Evolutionary conservation across 2,888 invertebrate species (phyloP), one percentile per base, ranked within the genome.

Genomic region (Latrodectus elegans): DNA sequence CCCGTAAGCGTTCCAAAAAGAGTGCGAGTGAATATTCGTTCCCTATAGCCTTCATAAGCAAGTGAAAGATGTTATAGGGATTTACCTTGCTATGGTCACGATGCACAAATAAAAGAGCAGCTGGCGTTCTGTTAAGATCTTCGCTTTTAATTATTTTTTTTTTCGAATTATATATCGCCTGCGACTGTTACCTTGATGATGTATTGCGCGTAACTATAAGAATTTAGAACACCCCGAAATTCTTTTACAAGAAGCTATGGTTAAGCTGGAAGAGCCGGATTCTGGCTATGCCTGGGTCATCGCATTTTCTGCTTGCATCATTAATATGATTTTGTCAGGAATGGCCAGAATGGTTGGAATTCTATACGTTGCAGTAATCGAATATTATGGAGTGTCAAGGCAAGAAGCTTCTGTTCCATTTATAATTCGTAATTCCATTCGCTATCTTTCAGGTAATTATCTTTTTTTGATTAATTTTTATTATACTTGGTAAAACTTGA

Each of bases 231-330:
- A 38, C 38, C 2, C 38, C 38, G 38, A 38, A 4, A 38, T 38
- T 38, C 38, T 38, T 38, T 38, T 6, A 38, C 38, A 38, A 38
- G 38, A 38, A 38, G 38, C 38, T 38, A 75, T 68, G 76, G 22
- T 3, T 11, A n/a, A 15, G 10, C 70, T 87, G 11, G 88, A 88
- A 53, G 82, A 79, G 60, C 90, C 90, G 9, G 90, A 90, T n/a
- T 65, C 68, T 14, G 90, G 90, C 1, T 88, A 89, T 64, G 88
- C 89, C 3, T 90, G 90, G 90, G 82, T 90, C 9, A 88, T 90
- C 49, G 85, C 84, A 4, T 68, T 89, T 14, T 78, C 89, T 10
- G 84, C 88, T 8, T 88, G 82, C 64, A 38, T 72, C 22, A 89
- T 90, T 49, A 90, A 89, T 68, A 84, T 81, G 22, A 81, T 89